Evolutionary conservation across 1,140 invertebrate species (phyloP), one percentile per base, ranked within the genome.

Genomic region (Hypsibius dujardini): DNA sequence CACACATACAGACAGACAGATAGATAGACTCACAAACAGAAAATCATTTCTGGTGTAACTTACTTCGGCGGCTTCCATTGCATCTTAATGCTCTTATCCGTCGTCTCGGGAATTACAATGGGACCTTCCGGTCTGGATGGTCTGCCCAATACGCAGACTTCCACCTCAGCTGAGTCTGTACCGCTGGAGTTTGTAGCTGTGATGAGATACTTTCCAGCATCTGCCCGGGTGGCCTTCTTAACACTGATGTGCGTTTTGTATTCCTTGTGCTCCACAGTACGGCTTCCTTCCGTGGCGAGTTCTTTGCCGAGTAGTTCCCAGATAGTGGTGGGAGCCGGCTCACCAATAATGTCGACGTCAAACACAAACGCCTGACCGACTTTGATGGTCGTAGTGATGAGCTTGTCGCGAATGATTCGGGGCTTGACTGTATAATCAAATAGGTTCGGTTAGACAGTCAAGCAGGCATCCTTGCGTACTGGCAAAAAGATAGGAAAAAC

Each of bases 61-160:
- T 28, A 28, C 77, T 95, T 91, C 45, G 95, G 95, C 78, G 94
- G 93, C 72, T 93, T 87, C 95, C 95, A 99, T 76, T 90, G 86
- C 1, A 99, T 81, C 76, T 95, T 95, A 77, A 90, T 92, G 28
- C 92, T 90, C 78, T 97, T 92, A 78, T 92, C 90, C n/a, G 89
- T 94, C 28, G 98, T 88, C 78, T 97, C 92, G 2, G 86, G 83
- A 46, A 96, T 90, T 80, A 94, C 88, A 0, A 98, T 83, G 0
- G 94, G 94, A 50, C 93, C 94, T 75, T 95, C 90, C 0, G 95
- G 95, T 77, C 89, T 88, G 45, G 87, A 85, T 67, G 94, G 89
- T 86, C 73, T 86, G 84, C 89, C 88, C 2, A 95, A 83, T 2
- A 97, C 92, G 59, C 89, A 89, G 1, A 97, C 83, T 78, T 95